phyloP scores from a whole-genome alignment of 2,888 invertebrate genomes.

The Nephrotoma appendiculata region DNA sequence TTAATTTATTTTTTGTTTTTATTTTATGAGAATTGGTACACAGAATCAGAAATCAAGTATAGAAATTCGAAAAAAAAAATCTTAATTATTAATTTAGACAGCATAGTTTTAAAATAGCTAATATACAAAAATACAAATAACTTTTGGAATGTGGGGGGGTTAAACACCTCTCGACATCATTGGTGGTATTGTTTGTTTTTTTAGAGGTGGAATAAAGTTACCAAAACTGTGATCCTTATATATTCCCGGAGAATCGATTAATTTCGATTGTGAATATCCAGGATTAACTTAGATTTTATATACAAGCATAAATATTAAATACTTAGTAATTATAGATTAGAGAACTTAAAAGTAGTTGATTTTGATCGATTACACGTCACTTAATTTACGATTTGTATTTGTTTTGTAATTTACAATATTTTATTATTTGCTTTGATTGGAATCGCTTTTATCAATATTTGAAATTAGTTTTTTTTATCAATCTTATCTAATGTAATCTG shows the following conservation, averaged over 20 bases:
- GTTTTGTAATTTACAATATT: neutral
- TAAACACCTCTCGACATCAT: neutral
- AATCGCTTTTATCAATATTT: neutral
- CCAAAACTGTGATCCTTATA: slow-evolving; percentile 3
- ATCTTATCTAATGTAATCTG: neutral
- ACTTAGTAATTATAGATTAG: neutral
- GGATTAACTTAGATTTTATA: neutral
- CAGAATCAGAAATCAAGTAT: neutral
- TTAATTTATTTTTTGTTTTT: slow-evolving; percentile 2
- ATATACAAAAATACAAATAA: neutral
- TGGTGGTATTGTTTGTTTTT: neutral
- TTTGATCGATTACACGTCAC: neutral
- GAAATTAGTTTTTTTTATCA: neutral
- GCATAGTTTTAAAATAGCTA: neutral
- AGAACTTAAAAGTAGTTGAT: neutral
- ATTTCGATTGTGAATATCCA: neutral
- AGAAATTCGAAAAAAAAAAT: neutral
- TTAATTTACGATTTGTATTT: neutral
- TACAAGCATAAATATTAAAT: neutral
- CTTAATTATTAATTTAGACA: neutral
- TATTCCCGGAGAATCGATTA: neutral
- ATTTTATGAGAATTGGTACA: slow-evolving; percentile 1
- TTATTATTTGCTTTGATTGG: neutral
- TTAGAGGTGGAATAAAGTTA: neutral
- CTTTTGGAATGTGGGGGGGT: neutral